Evolutionary conservation across 2,888 invertebrate genomes (phyloP).

Genomic region (Torymus auratus): DNA sequence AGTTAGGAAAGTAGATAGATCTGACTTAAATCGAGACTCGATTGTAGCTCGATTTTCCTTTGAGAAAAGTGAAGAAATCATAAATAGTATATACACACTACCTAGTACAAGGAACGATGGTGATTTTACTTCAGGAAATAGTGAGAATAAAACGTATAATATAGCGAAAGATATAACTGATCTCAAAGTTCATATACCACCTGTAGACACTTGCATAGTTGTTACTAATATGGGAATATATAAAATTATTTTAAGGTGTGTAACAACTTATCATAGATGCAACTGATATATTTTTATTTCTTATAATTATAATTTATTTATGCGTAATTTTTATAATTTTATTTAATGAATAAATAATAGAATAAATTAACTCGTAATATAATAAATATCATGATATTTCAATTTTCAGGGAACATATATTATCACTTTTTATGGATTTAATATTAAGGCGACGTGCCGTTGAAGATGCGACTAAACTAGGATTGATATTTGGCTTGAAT

Average conservation of each 20-base stretch:
- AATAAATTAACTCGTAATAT: too few relatives aligned
- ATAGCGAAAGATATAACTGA: slow-evolving; percentile 73
- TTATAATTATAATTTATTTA: too few relatives aligned
- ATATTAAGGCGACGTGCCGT: slow-evolving; percentile 79
- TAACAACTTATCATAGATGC: slow-evolving; percentile 25
- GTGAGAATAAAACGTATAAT: slow-evolving; percentile 44
- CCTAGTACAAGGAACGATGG: slow-evolving; percentile 71
- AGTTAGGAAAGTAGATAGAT: slow-evolving; percentile 78
- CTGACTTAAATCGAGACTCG: slow-evolving; percentile 80
- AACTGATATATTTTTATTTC: too few relatives aligned
- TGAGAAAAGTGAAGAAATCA: slow-evolving; percentile 77
- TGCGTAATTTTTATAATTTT: too few relatives aligned
- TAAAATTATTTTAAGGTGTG: slow-evolving; percentile 79
- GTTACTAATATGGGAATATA: slow-evolving; percentile 81
- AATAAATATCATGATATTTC: slow-evolving; percentile 48
- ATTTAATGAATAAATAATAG: too few relatives aligned
- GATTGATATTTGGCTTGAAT: slow-evolving; percentile 81
- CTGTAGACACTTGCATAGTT: slow-evolving; percentile 80
- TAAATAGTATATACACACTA: slow-evolving; percentile 78
- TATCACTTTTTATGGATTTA: slow-evolving; percentile 79
- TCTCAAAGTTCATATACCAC: slow-evolving; percentile 76
- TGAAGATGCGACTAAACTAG: slow-evolving; percentile 80
- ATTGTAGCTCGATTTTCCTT: slow-evolving; percentile 80
- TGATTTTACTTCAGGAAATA: slow-evolving; percentile 29
- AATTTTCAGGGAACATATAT: slow-evolving; percentile 75